Evolutionary conservation across 2,888 invertebrate species (phyloP).

Genomic region (Drosophila borealis): DNA sequence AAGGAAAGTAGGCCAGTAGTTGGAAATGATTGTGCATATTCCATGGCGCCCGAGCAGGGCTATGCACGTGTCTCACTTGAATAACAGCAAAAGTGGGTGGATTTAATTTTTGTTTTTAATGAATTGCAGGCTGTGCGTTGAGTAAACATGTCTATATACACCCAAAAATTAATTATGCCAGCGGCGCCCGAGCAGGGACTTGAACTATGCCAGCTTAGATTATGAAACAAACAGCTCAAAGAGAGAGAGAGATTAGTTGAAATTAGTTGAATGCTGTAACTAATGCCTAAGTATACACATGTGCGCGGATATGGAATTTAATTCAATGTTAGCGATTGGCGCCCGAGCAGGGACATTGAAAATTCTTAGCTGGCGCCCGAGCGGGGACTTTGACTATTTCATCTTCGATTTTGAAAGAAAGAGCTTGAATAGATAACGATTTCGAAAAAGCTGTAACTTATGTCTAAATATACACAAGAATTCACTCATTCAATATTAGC

Average conservation of each 20-base stretch:
- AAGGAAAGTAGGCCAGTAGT: background rate
- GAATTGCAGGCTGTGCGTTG: background rate
- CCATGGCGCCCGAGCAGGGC: background rate
- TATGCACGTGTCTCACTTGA: background rate
- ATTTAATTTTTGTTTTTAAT: conserved; percentile 2
- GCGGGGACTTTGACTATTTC: background rate
- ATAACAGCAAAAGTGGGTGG: background rate
- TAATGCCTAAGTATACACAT: too few relatives aligned
- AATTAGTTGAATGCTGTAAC: too few relatives aligned
- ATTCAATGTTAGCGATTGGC: too few relatives aligned
- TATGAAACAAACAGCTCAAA: too few relatives aligned
- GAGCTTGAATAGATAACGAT: background rate
- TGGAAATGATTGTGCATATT: background rate
- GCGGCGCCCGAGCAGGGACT: too few relatives aligned
- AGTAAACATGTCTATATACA: background rate
- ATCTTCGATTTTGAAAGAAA: background rate
- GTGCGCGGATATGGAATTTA: too few relatives aligned
- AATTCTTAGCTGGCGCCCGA: background rate
- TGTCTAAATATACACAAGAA: too few relatives aligned
- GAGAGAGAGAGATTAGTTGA: too few relatives aligned
- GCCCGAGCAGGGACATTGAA: too few relatives aligned
- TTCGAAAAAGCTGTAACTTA: background rate
- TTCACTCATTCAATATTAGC: background rate
- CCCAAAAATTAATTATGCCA: background rate
- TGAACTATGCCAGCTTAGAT: too few relatives aligned